Evolutionary conservation across 2,797 vertebrate genomes (phyloP), one percentile per base, ranked within the genome.

Genomic region (Periophthalmus magnuspinnatus): DNA sequence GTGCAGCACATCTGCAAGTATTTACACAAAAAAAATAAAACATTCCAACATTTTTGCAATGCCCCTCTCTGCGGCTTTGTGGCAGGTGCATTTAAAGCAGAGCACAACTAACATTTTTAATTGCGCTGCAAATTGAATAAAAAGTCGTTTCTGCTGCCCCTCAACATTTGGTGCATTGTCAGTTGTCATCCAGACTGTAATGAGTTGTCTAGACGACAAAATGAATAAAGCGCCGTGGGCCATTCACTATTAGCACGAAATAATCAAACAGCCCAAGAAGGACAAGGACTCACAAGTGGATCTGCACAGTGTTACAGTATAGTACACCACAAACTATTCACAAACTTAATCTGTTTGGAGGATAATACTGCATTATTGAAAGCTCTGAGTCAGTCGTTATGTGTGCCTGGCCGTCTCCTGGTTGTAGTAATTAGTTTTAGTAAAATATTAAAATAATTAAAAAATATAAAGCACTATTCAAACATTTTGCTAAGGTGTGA

Each of bases 191-290:
- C 48, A 75, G 54, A 45, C 68, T 24, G 50, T 83, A 80, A 83
- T 86, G 79, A 81, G 58, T 73, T 78, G 74, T 79, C 74, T 84
- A 62, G 83, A 84, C 80, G 65, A 58, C 65, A 59, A 82, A 85
- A 87, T 81, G 68, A 88, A 80, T 70, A 67, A 88, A 80, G 67
- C 80, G 76, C 74, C 1, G 34, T 75, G 67, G 76, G 76, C 69
- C 71, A 68, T 71, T 81, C 71, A 77, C 64, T 75, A 45, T 55
- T 75, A 54, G 54, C 60, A 63, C 59, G 79, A 79, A 71, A 65
- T 69, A 76, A 78, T 85, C 68, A 75, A 86, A 71, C n/a, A 68
- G 63, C 71, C 62, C 13, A 69, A 74, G 56, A 79, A 75, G 82
- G 77, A 85, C 63, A 38, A 58, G 59, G 50, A 65, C 70, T 50